Evolutionary conservation across 2,797 vertebrate genomes (phyloP).

Genomic region (Xiphorhynchus erythropygius): DNA sequence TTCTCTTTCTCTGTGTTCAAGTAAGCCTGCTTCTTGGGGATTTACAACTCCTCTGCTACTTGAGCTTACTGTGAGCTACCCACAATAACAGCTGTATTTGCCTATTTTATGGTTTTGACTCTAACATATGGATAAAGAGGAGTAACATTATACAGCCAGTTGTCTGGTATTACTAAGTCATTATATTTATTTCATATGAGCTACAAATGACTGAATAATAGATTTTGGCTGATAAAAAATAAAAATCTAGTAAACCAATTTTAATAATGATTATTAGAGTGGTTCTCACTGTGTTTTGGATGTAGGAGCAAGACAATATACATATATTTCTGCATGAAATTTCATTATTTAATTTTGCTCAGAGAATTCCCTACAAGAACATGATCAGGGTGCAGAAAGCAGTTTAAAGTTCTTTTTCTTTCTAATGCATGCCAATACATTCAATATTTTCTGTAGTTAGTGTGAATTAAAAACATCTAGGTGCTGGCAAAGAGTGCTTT

Average conservation of each 20-base stretch:
- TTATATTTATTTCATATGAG: not conserved
- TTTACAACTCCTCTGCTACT: not conserved
- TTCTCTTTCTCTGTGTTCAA: not conserved
- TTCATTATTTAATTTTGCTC: not conserved
- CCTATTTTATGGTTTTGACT: not conserved
- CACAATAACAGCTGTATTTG: rapidly evolving
- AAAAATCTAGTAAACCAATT: not conserved
- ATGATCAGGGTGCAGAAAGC: not conserved
- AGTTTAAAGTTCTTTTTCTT: not conserved
- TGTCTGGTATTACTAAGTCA: not conserved
- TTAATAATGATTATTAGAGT: not conserved
- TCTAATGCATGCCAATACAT: not conserved
- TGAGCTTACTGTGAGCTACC: not conserved
- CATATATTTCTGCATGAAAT: not conserved
- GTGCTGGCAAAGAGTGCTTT: not conserved
- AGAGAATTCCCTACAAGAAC: not conserved
- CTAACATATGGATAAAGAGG: not conserved
- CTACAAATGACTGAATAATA: not conserved
- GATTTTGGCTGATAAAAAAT: not conserved
- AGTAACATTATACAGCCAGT: not conserved
- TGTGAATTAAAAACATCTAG: not conserved
- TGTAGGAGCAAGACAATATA: not conserved
- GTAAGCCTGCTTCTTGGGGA: not conserved
- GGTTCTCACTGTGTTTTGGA: not conserved
- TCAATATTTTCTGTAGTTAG: not conserved